Evolutionary conservation across 2,888 invertebrate species (phyloP).

Genomic region (Apodemia zela): DNA sequence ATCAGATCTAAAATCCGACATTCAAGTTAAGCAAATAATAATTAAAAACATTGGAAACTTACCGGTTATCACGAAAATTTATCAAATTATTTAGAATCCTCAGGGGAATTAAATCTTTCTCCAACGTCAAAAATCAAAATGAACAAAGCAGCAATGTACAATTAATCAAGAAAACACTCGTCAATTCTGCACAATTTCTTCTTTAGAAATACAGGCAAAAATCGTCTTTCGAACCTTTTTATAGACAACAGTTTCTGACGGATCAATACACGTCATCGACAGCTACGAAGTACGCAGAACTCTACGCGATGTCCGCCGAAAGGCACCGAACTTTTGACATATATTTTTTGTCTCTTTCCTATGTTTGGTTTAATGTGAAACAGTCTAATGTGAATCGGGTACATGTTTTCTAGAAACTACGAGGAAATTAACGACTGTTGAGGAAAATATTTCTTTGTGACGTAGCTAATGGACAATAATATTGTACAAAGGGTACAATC

Average conservation of each 20-base stretch:
- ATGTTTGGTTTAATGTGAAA: slow-evolving; percentile 29
- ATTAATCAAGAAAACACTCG: slow-evolving; percentile 14
- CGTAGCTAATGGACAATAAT: slow-evolving; percentile 29
- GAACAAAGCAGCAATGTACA: slow-evolving; percentile 1
- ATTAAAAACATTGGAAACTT: neutral
- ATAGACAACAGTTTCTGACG: slow-evolving; percentile 25
- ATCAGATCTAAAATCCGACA: neutral
- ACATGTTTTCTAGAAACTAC: slow-evolving; percentile 42
- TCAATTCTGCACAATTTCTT: slow-evolving; percentile 19
- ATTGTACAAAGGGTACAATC: neutral
- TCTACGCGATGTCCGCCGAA: slow-evolving; percentile 33
- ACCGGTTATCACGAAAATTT: slow-evolving; percentile 12
- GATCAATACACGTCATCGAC: slow-evolving; percentile 33
- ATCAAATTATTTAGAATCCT: neutral
- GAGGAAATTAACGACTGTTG: slow-evolving; percentile 26
- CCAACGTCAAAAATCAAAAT: slow-evolving; percentile 12
- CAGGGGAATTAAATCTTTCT: neutral
- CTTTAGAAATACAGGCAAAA: slow-evolving; percentile 23
- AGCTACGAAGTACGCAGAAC: neutral
- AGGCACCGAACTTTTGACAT: slow-evolving; percentile 35
- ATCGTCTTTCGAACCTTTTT: slow-evolving; percentile 22
- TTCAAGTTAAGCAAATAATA: neutral
- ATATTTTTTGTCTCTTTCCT: slow-evolving; percentile 36
- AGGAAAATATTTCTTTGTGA: slow-evolving; percentile 47
- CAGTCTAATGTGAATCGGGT: slow-evolving; percentile 27